Evolutionary conservation across 1,140 invertebrate genomes (phyloP).

Genomic region (Drosophila baimaii): DNA sequence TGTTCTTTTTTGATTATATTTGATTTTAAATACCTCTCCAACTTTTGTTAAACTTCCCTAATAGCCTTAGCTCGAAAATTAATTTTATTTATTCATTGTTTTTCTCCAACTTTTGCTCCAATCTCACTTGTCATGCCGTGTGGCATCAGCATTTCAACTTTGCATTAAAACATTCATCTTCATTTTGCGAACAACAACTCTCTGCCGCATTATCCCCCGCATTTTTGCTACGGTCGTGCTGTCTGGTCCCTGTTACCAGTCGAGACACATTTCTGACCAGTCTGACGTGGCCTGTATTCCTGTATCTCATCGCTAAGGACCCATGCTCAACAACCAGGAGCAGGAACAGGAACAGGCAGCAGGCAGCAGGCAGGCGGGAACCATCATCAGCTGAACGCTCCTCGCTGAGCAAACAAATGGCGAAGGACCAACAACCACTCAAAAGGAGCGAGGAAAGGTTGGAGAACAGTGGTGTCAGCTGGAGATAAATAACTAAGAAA

Average conservation of each 20-base stretch:
- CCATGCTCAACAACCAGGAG: slow-evolving; percentile 31
- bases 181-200: slow-evolving; percentile 53
- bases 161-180: slow-evolving; percentile 74
- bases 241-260: slow-evolving; percentile 39
- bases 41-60: not conserved
- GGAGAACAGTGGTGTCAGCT: not conserved
- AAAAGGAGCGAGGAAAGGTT: slow-evolving; percentile 15
- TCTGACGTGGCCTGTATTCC: slow-evolving; percentile 33
- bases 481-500: not conserved
- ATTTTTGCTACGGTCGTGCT: slow-evolving; percentile 15
- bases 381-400: slow-evolving; percentile 38
- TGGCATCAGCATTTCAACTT: slow-evolving; percentile 57
- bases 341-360: slow-evolving; percentile 10
- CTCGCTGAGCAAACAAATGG: slow-evolving; percentile 47
- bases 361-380: slow-evolving; percentile 18
- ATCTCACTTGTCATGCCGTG: slow-evolving; percentile 33
- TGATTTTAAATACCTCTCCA: too few relatives aligned
- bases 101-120: slow-evolving; percentile 5
- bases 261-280: slow-evolving; percentile 42
- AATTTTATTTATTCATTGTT: slow-evolving; percentile 15
- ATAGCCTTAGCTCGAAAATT: not conserved
- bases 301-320: slow-evolving; percentile 43
- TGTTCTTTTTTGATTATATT: too few relatives aligned
- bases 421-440: slow-evolving; percentile 23
- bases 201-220: slow-evolving; percentile 22